A percentile compares a stretch with the other conserved stretches of the same genome.
Conservation (phyloP, 2,888 invertebrate genomes). For the Linnaemya tessellans region DNA sequence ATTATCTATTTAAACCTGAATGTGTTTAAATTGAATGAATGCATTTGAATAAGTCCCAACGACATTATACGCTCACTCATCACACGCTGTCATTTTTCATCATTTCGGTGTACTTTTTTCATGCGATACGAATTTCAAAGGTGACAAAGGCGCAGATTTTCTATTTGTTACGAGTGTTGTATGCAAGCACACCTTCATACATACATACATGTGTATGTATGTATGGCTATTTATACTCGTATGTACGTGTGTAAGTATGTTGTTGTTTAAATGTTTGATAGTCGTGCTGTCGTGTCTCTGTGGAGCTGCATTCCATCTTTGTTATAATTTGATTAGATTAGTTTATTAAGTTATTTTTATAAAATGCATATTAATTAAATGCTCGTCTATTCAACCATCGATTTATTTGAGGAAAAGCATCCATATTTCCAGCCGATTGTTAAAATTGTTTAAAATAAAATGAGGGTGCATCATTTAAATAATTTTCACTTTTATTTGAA, state of each 20-base stretch:
- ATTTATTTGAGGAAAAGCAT: not conserved
- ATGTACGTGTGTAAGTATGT: not conserved
- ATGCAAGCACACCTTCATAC: not conserved
- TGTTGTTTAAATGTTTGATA: conserved; percentile 42
- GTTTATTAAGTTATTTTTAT: conserved; percentile 60
- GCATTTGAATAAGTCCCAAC: conserved; percentile 40
- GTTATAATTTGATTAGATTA: conserved; percentile 61
- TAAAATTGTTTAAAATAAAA: conserved; percentile 31
- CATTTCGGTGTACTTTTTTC: conserved; percentile 20
- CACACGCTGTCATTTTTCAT: conserved; percentile 66
- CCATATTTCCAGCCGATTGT: not conserved
- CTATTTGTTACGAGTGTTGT: conserved; percentile 39
- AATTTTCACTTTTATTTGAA: conserved; percentile 65
- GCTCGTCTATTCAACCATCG: conserved; percentile 3
- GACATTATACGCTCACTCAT: conserved; percentile 68
- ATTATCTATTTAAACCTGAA: conserved; percentile 44
- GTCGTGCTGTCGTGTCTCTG: conserved; percentile 61
- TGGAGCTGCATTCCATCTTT: conserved; percentile 55
- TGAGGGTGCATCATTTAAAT: conserved; percentile 67
- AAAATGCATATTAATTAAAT: conserved; percentile 58
- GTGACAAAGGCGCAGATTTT: conserved; percentile 52
- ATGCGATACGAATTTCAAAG: conserved; percentile 37
- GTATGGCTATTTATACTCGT: too few relatives aligned
- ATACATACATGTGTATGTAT: not conserved
- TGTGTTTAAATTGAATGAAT: conserved; percentile 29